Conservation (phyloP, 2,888 invertebrate species). For the Tenthredo distinguenda region DNA sequence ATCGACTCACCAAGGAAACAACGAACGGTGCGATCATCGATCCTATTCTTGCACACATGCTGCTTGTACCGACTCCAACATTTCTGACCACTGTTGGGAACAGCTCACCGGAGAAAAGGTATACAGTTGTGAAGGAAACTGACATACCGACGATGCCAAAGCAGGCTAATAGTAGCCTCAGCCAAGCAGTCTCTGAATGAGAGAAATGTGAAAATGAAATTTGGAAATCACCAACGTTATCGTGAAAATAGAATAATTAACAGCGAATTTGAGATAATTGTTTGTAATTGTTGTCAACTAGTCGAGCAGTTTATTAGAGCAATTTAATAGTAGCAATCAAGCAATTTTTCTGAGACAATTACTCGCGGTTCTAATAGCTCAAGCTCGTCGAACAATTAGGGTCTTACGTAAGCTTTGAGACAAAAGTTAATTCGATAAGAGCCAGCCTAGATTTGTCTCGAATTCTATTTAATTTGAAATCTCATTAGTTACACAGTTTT, state of each 20-base stretch:
- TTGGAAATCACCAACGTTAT: slow-evolving; percentile 19
- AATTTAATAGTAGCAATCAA: slow-evolving; percentile 39
- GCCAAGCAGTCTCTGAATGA: slow-evolving; percentile 78
- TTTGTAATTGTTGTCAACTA: slow-evolving; percentile 13
- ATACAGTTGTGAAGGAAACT: slow-evolving; percentile 91
- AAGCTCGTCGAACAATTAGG: slow-evolving; percentile 1
- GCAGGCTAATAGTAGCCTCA: slow-evolving; percentile 84
- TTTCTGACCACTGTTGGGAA: slow-evolving; percentile 95
- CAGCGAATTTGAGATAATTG: neutral
- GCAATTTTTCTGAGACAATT: slow-evolving; percentile 37
- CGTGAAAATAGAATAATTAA: slow-evolving; percentile 15
- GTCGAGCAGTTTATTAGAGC: slow-evolving; percentile 5
- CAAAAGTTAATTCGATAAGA: neutral
- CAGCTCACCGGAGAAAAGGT: slow-evolving; percentile 92
- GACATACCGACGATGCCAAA: slow-evolving; percentile 90
- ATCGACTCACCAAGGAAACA: slow-evolving; percentile 81
- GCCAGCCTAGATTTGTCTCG: slow-evolving; percentile 3
- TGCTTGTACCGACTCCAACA: slow-evolving; percentile 91
- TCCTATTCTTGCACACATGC: slow-evolving; percentile 91
- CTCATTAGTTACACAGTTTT: neutral
- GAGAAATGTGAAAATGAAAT: slow-evolving; percentile 34
- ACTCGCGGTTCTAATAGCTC: slow-evolving; percentile 19
- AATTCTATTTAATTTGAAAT: neutral
- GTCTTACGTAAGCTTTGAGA: neutral
- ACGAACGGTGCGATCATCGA: slow-evolving; percentile 93